Base-by-base conservation (phyloP, 92 coral and sea anemone species). In the Phymanthus crucifer region DNA sequence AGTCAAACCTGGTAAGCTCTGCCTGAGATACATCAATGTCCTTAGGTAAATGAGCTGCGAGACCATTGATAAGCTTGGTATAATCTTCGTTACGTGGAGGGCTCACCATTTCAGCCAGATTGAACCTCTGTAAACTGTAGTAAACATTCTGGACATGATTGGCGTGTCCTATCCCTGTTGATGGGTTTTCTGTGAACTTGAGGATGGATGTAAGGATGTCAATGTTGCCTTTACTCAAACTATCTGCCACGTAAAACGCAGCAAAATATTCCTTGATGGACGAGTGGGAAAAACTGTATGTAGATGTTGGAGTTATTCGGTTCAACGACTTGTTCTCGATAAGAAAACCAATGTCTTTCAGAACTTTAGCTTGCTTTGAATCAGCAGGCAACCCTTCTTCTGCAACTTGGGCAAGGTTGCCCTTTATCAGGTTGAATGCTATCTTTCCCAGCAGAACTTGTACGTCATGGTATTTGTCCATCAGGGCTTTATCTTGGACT, bases 41-140 rank as follows among this genome's bases (percentile, higher is more conserved):
- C 2, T 54, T 54, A 54, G 64, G 64, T 23, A 54, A 54, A 19
- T 54, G 9, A 54, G 9, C 7, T 19, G 64, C 27, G n/a, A 54
- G 64, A 54, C 27, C 27, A 18, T 54, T 18, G 64, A 54, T 54
- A 23, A 54, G 64, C 27, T 23, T 54, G 27, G n/a, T 1, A 54
- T 18, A 19, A 54, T 21, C 64, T 21, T 21, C 10, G 3, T 8
- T 54, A 18, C 64, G 19, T 21, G 64, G 4, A 19, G n/a, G 27
- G 23, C 4, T 54, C 27, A 23, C 64, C 64, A 54, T 54, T 21
- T 0, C 6, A 2, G 64, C 64, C 64, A 54, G 27, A 54, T 54
- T 54, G 27, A 54, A 54, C n/a, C 26, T 54, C 64, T 54, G 64
- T 54, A 54, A 54, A 54, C 64, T 54, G 27, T 54, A 54, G 64